These are phyloP conservation scores for Lutjanus argentimaculatus DNA, from an alignment of 2,797 vertebrate species.

Conservation along the genomic window DNA sequence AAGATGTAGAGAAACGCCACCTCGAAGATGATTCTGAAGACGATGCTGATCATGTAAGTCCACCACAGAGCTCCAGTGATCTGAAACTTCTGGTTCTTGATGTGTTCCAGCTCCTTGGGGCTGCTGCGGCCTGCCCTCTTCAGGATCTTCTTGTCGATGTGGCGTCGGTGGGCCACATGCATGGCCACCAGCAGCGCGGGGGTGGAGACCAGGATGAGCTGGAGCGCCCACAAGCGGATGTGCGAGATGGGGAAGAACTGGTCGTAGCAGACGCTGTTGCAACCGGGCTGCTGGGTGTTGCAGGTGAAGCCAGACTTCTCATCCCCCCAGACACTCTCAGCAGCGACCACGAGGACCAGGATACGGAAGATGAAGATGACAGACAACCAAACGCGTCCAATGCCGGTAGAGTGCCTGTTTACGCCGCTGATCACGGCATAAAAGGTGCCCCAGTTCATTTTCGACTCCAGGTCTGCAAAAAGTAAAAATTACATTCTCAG, in stretches of 20 bases:
- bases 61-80: conserved; percentile 96
- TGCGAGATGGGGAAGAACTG: conserved; percentile 99
- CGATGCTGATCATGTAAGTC: conserved; percentile 95
- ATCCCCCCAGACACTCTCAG: conserved; percentile 98
- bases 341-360: conserved; percentile 97
- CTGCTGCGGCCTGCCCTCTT: conserved; percentile 88
- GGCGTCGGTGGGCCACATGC: conserved; percentile 97
- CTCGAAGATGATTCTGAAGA: conserved; percentile 95
- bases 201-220: conserved; percentile 97
- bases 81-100: conserved; percentile 95
- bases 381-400: conserved; percentile 97
- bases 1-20: conserved; percentile 97
- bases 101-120: conserved; percentile 91
- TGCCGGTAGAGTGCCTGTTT: conserved; percentile 97
- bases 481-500: conserved; percentile 9
- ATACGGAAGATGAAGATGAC: conserved; percentile 99
- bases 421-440: conserved; percentile 97
- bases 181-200: conserved; percentile 97
- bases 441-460: conserved; percentile 98
- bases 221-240: conserved; percentile 97
- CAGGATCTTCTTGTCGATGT: conserved; percentile 95
- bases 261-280: conserved; percentile 98
- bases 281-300: conserved; percentile 98
- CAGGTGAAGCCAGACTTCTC: conserved; percentile 96
- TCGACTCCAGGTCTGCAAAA: conserved; percentile 90